Evolutionary conservation across 2,113 vertebrate species (phyloP).

Genomic region (Sporophila hypoxantha): DNA sequence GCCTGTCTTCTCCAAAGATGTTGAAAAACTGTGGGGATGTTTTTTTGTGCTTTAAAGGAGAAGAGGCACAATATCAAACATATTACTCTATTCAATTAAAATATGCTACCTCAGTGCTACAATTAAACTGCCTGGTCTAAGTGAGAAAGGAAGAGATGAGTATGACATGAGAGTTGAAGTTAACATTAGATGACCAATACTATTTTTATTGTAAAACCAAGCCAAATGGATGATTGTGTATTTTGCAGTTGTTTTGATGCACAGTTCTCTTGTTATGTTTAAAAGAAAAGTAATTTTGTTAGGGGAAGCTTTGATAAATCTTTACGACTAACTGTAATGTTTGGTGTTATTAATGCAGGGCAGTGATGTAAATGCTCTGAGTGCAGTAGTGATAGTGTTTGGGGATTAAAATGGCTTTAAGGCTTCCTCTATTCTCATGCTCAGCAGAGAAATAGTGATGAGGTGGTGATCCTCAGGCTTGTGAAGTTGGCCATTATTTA

Average conservation of each 20-base stretch:
- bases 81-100: conserved; percentile 12
- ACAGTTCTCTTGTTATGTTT: background rate
- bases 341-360: conserved; percentile 17
- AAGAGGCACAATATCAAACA: background rate
- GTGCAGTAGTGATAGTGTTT: conserved; percentile 36
- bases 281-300: background rate
- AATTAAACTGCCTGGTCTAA: conserved; percentile 19
- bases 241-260: conserved; percentile 18
- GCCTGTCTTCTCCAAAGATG: conserved; percentile 36
- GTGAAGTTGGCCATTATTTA: conserved; percentile 22
- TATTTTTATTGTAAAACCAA: conserved; percentile 37
- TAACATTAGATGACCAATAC: background rate
- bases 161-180: background rate
- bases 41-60: conserved; percentile 32
- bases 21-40: conserved; percentile 37
- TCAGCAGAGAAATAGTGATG: background rate
- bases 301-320: background rate
- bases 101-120: conserved; percentile 49
- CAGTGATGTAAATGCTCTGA: conserved; percentile 10
- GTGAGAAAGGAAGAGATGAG: background rate
- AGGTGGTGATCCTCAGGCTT: background rate
- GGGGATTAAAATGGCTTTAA: conserved; percentile 50
- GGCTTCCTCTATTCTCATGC: background rate
- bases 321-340: background rate
- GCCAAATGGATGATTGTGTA: conserved; percentile 18